phyloP scores from a whole-genome alignment of 2,888 invertebrate genomes.

The Eumacrocentrus americanus region DNA sequence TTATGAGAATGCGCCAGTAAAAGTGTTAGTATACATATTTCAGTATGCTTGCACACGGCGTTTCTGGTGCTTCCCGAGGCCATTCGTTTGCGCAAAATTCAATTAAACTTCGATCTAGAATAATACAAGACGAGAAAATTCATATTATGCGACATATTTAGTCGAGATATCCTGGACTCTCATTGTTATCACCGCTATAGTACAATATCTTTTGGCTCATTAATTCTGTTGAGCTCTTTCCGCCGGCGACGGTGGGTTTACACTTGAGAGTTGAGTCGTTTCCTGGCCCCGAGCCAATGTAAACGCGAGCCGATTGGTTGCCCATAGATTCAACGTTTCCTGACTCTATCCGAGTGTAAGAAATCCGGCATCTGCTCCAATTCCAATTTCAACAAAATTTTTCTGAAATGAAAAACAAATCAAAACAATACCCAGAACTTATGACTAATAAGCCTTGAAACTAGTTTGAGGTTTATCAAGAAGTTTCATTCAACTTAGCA shows the following conservation, averaged over 20 bases:
- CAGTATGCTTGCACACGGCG: background rate
- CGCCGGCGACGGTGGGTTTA: background rate
- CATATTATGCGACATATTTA: too few relatives aligned
- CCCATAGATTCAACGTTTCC: conserved; percentile 1
- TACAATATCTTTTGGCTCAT: background rate
- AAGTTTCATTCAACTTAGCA: conserved; percentile 13
- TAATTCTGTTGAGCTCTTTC: background rate
- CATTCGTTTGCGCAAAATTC: conserved; percentile 7
- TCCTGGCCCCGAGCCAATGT: conserved; percentile 5
- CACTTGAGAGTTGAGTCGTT: conserved; percentile 7
- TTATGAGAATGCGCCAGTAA: background rate
- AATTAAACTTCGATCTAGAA: too few relatives aligned
- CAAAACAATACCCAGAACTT: background rate
- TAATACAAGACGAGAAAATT: too few relatives aligned
- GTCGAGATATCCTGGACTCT: too few relatives aligned
- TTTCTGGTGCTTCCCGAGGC: conserved; percentile 22
- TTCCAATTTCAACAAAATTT: too few relatives aligned
- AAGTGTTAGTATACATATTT: background rate
- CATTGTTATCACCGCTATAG: background rate
- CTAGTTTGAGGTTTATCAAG: background rate
- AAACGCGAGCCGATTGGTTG: too few relatives aligned
- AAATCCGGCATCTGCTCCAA: too few relatives aligned
- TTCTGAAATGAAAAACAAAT: too few relatives aligned
- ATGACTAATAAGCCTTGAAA: too few relatives aligned
- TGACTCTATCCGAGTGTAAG: conserved; percentile 1